Evolutionary conservation across 2,113 vertebrate species (phyloP).

Genomic region (Pygoscelis adeliae): DNA sequence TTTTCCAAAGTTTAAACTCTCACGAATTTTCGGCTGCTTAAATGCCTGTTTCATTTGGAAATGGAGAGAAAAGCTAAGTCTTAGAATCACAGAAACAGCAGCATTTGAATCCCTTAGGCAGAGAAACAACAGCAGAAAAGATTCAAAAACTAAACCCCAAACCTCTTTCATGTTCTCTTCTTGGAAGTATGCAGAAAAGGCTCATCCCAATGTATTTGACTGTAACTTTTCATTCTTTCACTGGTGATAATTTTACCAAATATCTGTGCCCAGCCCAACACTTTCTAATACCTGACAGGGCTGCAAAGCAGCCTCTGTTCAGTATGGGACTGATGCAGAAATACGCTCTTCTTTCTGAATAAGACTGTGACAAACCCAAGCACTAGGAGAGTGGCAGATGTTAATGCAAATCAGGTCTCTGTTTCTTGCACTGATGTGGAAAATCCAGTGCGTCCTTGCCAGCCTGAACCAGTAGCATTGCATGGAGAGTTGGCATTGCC

Average conservation of each 20-base stretch:
- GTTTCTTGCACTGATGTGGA: neutral
- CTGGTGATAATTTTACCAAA: neutral
- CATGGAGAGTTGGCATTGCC: neutral
- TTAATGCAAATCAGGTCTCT: neutral
- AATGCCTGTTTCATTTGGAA: neutral
- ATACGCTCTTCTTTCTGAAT: neutral
- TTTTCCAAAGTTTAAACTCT: neutral
- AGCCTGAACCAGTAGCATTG: neutral
- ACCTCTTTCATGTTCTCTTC: neutral
- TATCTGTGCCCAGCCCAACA: neutral
- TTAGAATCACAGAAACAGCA: neutral
- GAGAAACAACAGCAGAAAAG: neutral
- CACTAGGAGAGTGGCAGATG: neutral
- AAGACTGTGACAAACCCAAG: neutral
- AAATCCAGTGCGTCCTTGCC: neutral
- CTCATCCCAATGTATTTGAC: neutral
- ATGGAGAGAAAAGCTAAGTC: neutral
- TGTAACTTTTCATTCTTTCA: neutral
- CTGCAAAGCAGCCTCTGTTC: neutral
- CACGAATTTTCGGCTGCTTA: neutral
- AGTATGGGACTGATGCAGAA: neutral
- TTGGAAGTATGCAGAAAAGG: neutral
- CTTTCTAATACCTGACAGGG: neutral
- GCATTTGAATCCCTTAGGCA: neutral
- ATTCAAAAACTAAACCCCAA: neutral